Base-by-base conservation (phyloP, 1,140 invertebrate genomes). In the Lycorma delicatula region DNA sequence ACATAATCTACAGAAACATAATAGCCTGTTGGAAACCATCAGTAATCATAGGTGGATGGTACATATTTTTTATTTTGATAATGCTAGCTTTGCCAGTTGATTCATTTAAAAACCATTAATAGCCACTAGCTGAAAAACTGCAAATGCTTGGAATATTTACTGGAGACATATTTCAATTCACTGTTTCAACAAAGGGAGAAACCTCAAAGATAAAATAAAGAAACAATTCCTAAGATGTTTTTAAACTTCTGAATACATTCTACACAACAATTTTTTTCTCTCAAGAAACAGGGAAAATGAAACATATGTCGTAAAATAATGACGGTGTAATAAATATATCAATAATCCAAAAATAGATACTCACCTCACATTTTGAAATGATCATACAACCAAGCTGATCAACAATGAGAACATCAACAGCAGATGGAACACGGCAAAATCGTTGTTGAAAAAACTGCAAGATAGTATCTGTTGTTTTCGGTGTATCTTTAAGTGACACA, bases 361-460 rank as follows among this genome's bases (percentile, higher is more conserved):
- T 64, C 69, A 79, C 77, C 65, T 91, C 86, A 62, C 87, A 89
- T 66, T 91, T 68, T 86, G 91, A 89, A 38, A 99, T 92, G 48
- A 97, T 89, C 85, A 99, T 97, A 68, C 92, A 95, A 9, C 95
- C 96, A 16, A 99, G 75, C 71, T 98, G 95, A 72, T 97, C 93
- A 11, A 99, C 91, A 67, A 99, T 98, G 6, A 98, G 73, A 1
- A 85, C 86, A 71, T 99, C 96, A 44, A 98, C 77, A 26, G 84
- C 79, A 9, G 85, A 86, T 3, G 86, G 87, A 3, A 92, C 87
- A 50, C 89, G 84, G 63, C 93, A 97, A 68, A 99, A 92, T 66
- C 93, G 80, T 71, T 98, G 94, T 64, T 96, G 93, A 68, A 98
- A 96, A 70, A 98, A 98, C 70, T 96, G 92, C 20, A 98, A 74